Base-by-base conservation (phyloP, 2,797 vertebrate genomes). In the Gallirallus australis region DNA sequence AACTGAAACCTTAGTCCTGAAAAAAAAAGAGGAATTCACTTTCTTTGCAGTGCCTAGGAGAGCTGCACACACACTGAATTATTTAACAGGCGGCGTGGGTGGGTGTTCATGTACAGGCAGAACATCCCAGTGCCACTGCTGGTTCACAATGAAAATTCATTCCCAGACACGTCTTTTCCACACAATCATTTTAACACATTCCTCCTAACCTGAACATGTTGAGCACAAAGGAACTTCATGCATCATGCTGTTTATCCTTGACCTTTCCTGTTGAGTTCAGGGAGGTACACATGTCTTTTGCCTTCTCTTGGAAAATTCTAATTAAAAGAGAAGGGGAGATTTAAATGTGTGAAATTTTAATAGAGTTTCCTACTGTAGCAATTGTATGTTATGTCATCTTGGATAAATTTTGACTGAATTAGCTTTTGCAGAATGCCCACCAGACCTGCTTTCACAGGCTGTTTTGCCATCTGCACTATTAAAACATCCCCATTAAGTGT, bases 391-490 rank as follows among this genome's bases (percentile, higher is more conserved):
- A 88, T 85, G 89, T 97, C 89, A 89, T 86, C 66, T 90, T 97
- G 94, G 86, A 96, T 94, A 93, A 96, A 92, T 96, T 96, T 97
- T 66, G 70, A 96, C 91, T 94, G 87, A 96, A 97, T 94, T 21
- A 20, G 77, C 72, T 97, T 97, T 96, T 94, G 80, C 91, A 95
- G 95, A 97, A 96, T 96, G 91, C 95, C 95, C 92, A 97, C 83
- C 85, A 95, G 96, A 97, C 88, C 60, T 86, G 89, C 68, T 97
- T 93, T 86, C 93, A 95, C 90, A 94, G 95, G 91, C 97, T 98
- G 97, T 96, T 97, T 97, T 96, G 90, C 97, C 96, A 97, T 98
- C 97, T 97, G 97, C 92, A 95, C 92, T 94, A 97, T 96, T 96
- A 97, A 97, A 97, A 90, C 89, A 93, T 94, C 92, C 86, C 84